Evolutionary conservation across 2,113 vertebrate species (phyloP), one percentile per base, ranked within the genome.

Genomic region (Tragelaphus strepsiceros): DNA sequence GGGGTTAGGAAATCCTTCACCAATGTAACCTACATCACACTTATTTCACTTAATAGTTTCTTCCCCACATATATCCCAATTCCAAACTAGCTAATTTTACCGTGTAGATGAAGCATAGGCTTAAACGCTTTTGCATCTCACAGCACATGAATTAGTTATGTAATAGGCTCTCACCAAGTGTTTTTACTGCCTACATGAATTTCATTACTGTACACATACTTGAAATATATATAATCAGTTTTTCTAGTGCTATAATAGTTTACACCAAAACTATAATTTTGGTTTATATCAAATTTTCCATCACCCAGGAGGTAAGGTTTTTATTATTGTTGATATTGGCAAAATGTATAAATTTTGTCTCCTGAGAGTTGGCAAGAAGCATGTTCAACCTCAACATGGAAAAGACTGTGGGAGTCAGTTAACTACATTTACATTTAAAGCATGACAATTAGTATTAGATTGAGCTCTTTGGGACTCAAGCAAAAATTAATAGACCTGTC

Each of bases 231-330:
- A 59, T 58, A 92, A 54, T 46, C 58, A 85, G 58, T 77, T 95
- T 91, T 97, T 56, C 67, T 46, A 94, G 35, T 81, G 35, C 62
- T 9, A 59, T 35, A 54, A 81, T 53, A 19, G 78, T 21, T 81
- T 53, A 81, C 10, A 81, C 30, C 49, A 81, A 81, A 81, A 53
- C 49, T 81, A 32, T 83, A 54, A 83, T 83, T 83, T 83, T 54
- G n/a, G 49, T 67, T 97, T 88, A 84, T 22, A 56, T 96, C 35
- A 95, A 96, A 6, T 8, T 71, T 94, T 93, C 85, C 24, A 84
- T 94, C 62, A 93, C 16, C 6, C 39, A 88, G 43, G 24, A 92
- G 54, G 92, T 94, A 90, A 96, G 67, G 6, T 78, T 95, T 91
- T 88, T 53, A 56, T 83, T 90, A 92, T 28, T 84, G 6, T 53